Evolutionary conservation across 2,888 invertebrate genomes (phyloP).

Genomic region (Epicampocera succincta): DNA sequence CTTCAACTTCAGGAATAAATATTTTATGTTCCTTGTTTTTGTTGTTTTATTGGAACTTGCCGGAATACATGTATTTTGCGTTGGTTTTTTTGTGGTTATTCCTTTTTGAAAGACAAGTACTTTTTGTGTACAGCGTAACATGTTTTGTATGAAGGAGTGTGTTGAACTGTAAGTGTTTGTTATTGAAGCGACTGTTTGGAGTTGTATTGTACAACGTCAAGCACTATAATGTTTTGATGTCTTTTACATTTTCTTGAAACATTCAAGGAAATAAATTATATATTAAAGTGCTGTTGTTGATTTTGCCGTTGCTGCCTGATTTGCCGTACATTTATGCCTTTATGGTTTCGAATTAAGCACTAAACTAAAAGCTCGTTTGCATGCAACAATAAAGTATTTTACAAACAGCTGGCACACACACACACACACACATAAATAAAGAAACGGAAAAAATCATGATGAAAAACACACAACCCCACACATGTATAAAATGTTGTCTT

Average conservation of each 20-base stretch:
- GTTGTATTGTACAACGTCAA: too few species aligned
- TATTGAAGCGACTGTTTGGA: background rate
- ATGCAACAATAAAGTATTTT: conserved; percentile 52
- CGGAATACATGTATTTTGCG: background rate
- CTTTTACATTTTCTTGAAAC: conserved; percentile 56
- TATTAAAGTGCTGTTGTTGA: conserved; percentile 24
- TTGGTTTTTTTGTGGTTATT: background rate
- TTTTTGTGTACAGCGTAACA: background rate
- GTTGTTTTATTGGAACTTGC: too few species aligned
- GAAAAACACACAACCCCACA: background rate
- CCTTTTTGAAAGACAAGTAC: background rate
- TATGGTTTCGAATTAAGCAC: conserved; percentile 68
- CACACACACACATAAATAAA: background rate
- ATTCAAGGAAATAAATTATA: conserved; percentile 39
- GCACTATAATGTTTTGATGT: conserved; percentile 34
- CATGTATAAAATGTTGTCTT: background rate
- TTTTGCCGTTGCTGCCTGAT: conserved; percentile 26
- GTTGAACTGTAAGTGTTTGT: background rate
- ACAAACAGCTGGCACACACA: background rate
- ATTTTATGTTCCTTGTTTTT: too few species aligned
- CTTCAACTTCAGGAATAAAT: too few species aligned
- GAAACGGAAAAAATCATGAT: background rate
- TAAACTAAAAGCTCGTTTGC: conserved; percentile 68
- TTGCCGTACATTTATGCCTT: conserved; percentile 46
- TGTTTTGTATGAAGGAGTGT: background rate